Evolutionary conservation across 2,797 vertebrate species (phyloP), one percentile per base, ranked within the genome.

Genomic region (Perodicticus potto): DNA sequence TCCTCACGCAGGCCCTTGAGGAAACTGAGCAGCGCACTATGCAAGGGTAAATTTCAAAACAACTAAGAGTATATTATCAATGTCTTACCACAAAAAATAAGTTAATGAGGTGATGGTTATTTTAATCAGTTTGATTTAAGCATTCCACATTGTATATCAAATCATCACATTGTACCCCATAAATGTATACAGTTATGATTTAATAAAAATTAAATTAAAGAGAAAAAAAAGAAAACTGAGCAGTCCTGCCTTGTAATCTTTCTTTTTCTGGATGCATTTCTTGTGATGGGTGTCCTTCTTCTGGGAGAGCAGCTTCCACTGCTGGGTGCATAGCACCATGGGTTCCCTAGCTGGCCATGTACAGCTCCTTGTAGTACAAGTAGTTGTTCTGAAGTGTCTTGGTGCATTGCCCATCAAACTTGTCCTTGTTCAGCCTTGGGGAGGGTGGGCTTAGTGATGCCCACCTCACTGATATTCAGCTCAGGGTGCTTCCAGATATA

Each of bases 381-480:
- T 99, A 99, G 96, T 99, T 99, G 1, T 99, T 99, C 96, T 99
- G 99, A 17, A 99, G 99, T 0, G 99, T 99, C 96, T 99, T 99
- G 78, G 99, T 99, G 32, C 99, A 99, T 89, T 99, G 98, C 2
- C 99, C 99, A 0, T 99, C 99, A 5, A 99, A 99, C 95, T 99
- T 99, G 98, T 99, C 99, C 97, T 99, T 99, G 94, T 98, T 99
- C 99, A 0, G 99, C 99, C 98, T 99, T 99, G 93, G 99, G 99
- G 97, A 99, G 98, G 16, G 99, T 99, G 97, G 99, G 99, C 97
- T 99, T 99, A 7, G 98, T 98, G 29, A 99, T 99, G 12, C 99
- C 98, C 57, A 98, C 99, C 97, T 99, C 98, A 0, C 99, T 99
- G 97, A 99, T 98, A 98, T 99, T 99, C 95, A 99, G 97, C 98